Evolutionary conservation across 2,797 vertebrate genomes (phyloP), one percentile per base, ranked within the genome.

Genomic region (Darevskia nairensis): DNA sequence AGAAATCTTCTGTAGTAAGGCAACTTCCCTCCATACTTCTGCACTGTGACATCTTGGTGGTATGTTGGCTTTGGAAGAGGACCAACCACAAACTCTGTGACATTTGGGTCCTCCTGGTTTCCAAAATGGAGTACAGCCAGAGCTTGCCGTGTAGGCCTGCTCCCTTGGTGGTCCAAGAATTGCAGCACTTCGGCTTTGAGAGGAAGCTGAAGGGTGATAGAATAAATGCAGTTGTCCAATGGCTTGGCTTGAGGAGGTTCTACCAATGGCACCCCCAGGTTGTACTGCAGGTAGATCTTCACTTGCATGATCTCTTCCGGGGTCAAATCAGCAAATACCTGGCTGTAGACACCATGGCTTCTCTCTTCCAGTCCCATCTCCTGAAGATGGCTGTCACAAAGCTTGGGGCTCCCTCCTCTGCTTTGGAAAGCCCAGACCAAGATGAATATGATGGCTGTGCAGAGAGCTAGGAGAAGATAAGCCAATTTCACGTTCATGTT

Each of bases 11-110:
- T 96, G 11, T 77, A 93, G 79, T 97, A 97, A 0, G 96, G 97
- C 44, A 98, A 19, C 2, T 94, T 88, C 0, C 44, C 87, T 3
- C 95, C 93, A 82, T 97, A 97, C 64, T 92, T 96, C 83, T 97
- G 86, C 23, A 9, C 1, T 0, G 98, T 98, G 75, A 98, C 95
- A 74, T 98, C 97, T 21, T 61, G 86, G 83, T 95, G 44, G 27
- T 92, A 76, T 1, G 78, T 92, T 0, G 95, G 97, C 1, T 92
- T 93, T 0, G 97, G 96, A 35, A 98, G 95, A 0, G 97, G 97
- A 19, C 98, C 96, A 93, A 98, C 97, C 13, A 96, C 91, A 75
- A 97, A 98, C 89, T 98, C 98, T 64, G 95, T 98, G 80, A 98
- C 95, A 0, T 94, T 95, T 86, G 95, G 96, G 59, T 90, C 29